A percentile compares a stretch with the other conserved stretches of the same genome.
phyloP scores from a whole-genome alignment of 23 tunicate species.

The Aplidium turbinatum region DNA sequence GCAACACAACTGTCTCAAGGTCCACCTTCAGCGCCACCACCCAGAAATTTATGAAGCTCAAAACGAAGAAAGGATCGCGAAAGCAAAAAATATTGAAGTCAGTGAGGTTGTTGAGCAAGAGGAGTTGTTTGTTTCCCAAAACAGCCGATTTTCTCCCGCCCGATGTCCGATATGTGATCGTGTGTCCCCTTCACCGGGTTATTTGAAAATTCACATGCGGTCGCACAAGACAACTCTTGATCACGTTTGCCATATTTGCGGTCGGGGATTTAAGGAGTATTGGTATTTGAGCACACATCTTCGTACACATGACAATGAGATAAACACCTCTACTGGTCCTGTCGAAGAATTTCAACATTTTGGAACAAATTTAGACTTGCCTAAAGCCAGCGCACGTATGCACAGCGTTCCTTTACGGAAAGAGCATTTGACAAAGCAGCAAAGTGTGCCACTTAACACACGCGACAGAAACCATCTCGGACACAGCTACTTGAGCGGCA shows the following conservation, averaged over 20 bases:
- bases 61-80: too few relatives aligned
- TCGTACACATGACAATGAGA: slow-evolving; percentile 72
- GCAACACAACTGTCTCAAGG: slow-evolving; percentile 85
- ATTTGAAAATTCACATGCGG: slow-evolving; percentile 93
- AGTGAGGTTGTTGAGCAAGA: too few relatives aligned
- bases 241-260: slow-evolving; percentile 87
- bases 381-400: neutral
- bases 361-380: too few relatives aligned
- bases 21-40: slow-evolving; percentile 85
- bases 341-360: too few relatives aligned
- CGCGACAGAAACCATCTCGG: neutral
- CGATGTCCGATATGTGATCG: slow-evolving; percentile 84
- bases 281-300: slow-evolving; percentile 94
- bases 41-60: too few relatives aligned
- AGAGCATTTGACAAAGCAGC: neutral
- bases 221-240: slow-evolving; percentile 88
- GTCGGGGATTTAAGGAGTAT: slow-evolving; percentile 92
- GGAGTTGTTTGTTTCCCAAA: slow-evolving; percentile 28
- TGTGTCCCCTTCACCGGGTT: slow-evolving; percentile 89
- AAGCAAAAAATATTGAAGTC: slow-evolving; percentile 11
- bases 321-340: too few relatives aligned
- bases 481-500: neutral
- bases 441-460: neutral
- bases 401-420: neutral
- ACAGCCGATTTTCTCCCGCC: slow-evolving; percentile 66